Conservation (phyloP, 2,113 vertebrate species). For the Tamias sibiricus region DNA sequence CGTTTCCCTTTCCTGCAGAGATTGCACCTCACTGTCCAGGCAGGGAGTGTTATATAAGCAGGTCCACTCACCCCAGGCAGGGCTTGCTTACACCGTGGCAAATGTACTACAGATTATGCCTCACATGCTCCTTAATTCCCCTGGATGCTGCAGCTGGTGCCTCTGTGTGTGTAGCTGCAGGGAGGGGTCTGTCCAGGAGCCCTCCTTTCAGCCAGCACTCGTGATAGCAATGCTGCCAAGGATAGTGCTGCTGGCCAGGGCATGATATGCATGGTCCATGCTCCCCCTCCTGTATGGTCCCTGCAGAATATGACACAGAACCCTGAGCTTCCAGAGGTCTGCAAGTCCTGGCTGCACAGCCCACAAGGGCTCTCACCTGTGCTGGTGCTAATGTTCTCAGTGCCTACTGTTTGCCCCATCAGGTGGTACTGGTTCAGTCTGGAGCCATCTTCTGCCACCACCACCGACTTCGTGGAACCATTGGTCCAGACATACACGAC, state of each 20-base stretch:
- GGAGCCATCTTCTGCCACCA: constrained; percentile 96
- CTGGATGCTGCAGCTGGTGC: constrained; percentile 69
- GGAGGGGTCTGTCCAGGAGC: constrained; percentile 27
- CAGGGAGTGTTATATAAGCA: background rate
- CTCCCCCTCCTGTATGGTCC: fast-evolving
- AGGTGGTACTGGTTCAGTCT: constrained; percentile 98
- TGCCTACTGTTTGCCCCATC: constrained; percentile 95
- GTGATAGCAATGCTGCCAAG: background rate
- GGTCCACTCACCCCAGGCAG: fast-evolving
- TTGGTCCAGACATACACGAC: constrained; percentile 97
- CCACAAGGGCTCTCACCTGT: constrained; percentile 88
- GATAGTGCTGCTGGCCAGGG: background rate
- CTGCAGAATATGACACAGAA: background rate
- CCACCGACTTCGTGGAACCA: constrained; percentile 93
- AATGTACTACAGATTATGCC: constrained; percentile 59
- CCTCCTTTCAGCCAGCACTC: background rate
- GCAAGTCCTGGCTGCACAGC: background rate
- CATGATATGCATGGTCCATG: fast-evolving
- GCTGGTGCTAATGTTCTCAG: constrained; percentile 96
- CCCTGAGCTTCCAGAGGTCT: background rate
- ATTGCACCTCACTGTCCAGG: too few species aligned
- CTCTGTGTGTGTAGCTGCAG: background rate
- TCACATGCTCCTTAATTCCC: constrained; percentile 74
- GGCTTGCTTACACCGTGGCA: background rate
- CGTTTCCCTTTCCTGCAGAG: background rate